A percentile compares a stretch with the other conserved stretches of the same genome.
Conservation (phyloP, 2,888 invertebrate genomes). For the Yponomeuta plumbellus region DNA sequence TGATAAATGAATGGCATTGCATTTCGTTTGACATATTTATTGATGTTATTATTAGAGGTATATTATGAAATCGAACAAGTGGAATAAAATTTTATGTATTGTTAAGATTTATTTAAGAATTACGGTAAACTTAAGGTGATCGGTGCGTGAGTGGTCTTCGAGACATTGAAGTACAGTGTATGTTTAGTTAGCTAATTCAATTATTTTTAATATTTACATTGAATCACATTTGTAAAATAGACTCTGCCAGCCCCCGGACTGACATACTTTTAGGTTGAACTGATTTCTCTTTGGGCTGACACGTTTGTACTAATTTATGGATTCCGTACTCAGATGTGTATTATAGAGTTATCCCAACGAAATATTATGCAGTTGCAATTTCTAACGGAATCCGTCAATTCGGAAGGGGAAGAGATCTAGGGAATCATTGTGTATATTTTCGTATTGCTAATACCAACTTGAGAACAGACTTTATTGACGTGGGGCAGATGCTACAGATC, state of each 20-base stretch:
- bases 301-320: neutral
- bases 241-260: slow-evolving; percentile 62
- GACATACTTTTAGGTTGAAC: slow-evolving; percentile 43
- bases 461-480: neutral
- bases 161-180: neutral
- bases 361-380: slow-evolving; percentile 2
- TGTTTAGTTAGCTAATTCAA: slow-evolving; percentile 13
- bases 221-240: slow-evolving; percentile 11
- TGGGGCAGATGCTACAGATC: too few relatives aligned
- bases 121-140: slow-evolving; percentile 19
- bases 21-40: slow-evolving; percentile 43
- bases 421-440: too few relatives aligned
- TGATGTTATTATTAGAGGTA: slow-evolving; percentile 56
- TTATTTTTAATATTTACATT: slow-evolving; percentile 1
- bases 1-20: slow-evolving; percentile 40
- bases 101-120: slow-evolving; percentile 36
- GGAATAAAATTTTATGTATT: slow-evolving; percentile 34
- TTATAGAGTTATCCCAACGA: slow-evolving; percentile 10
- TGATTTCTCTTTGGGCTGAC: slow-evolving; percentile 12
- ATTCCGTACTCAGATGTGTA: neutral
- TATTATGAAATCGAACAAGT: slow-evolving; percentile 70
- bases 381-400: neutral
- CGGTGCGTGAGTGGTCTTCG: neutral
- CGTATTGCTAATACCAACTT: neutral
- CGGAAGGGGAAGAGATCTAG: neutral